A percentile compares a stretch with the other conserved stretches of the same genome.
Evolutionary conservation across 2,113 vertebrate species (phyloP).

Genomic region (Lophura nycthemera): DNA sequence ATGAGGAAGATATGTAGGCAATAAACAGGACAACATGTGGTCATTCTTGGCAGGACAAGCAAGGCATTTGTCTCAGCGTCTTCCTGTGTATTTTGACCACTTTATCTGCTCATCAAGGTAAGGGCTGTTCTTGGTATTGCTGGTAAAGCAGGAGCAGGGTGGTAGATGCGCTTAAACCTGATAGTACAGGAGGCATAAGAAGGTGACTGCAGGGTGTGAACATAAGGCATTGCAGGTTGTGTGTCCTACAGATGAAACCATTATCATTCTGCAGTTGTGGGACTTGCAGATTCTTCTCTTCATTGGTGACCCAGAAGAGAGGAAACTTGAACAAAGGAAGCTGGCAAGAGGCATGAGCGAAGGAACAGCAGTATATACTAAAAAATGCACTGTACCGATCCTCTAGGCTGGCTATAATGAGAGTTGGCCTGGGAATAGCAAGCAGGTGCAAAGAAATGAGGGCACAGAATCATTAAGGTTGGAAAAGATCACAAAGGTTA

Average conservation of each 20-base stretch:
- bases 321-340: background rate
- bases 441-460: background rate
- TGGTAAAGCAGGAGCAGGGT: background rate
- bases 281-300: background rate
- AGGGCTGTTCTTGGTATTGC: background rate
- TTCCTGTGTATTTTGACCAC: background rate
- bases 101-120: background rate
- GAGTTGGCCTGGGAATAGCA: background rate
- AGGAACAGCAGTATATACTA: background rate
- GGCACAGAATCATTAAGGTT: too few species aligned
- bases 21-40: too few species aligned
- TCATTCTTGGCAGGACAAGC: too few species aligned
- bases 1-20: too few species aligned
- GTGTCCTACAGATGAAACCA: background rate
- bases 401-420: background rate
- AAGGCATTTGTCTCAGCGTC: too few species aligned
- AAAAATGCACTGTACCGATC: fast-evolving
- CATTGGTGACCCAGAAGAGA: background rate
- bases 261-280: background rate
- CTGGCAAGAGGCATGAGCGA: background rate
- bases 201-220: background rate
- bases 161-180: background rate
- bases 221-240: background rate
- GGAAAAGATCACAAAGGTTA: too few species aligned
- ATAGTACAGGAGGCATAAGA: background rate